Evolutionary conservation across 2,888 invertebrate species (phyloP), one percentile per base, ranked within the genome.

Genomic region (Melinaea menophilus): DNA sequence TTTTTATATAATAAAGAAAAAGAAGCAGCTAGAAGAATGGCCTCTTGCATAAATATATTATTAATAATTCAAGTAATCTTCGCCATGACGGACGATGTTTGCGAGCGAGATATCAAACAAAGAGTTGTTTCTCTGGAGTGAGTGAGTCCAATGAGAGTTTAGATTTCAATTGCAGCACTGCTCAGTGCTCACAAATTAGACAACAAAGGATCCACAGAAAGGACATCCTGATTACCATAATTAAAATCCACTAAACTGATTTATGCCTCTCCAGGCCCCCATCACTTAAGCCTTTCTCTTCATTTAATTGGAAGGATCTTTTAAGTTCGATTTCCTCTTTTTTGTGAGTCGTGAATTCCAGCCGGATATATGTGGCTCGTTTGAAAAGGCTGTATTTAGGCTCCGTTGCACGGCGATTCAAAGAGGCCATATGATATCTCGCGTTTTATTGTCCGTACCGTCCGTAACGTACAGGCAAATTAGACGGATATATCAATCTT

Each of bases 401-500:
- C 77, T 86, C 81, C 76, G 75, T 81, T 81, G 81, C 81, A 84
- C 74, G 78, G 76, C 75, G 71, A 75, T 72, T 74, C 73, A 81
- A 85, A 85, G 77, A 77, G 75, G 83, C 82, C 73, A 84, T 84
- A 84, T 81, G 84, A 89, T 88, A 89, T 90, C 89, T 88, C 88
- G 85, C 86, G 85, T 85, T 86, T 88, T 86, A 88, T 87, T 87
- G 84, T 78, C 73, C 72, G 74, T 74, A 22, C 22, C 22, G 22
- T 22, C 22, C 73, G 73, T 75, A 78, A 75, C 76, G 77, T 79
- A 78, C 80, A 87, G 83, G 82, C 86, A 89, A 90, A 90, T 90
- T 90, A 90, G 89, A 80, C 82, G 90, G 90, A 90, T 88, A 89
- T 88, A 84, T 88, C 89, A 87, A 88, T 90, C 89, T 83, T 72